Evolutionary conservation across 2,113 vertebrate species (phyloP).

Genomic region (Acanthochromis polyacanthus): DNA sequence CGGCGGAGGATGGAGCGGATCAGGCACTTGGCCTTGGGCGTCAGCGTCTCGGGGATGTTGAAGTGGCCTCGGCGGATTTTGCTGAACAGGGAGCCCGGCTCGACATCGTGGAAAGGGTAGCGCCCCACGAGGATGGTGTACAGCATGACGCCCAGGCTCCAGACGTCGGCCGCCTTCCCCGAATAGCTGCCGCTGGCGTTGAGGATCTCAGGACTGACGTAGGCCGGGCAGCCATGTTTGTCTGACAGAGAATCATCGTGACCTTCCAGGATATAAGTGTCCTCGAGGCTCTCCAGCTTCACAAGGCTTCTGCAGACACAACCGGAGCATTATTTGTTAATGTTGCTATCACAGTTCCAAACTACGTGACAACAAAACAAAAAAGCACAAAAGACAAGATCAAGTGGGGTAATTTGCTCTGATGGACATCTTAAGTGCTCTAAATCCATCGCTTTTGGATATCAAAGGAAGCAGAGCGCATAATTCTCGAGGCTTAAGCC

Average conservation of each 20-base stretch:
- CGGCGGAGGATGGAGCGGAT: conserved; percentile 97
- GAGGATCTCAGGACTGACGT: conserved; percentile 99
- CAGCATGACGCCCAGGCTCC: conserved; percentile 99
- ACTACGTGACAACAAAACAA: conserved; percentile 8
- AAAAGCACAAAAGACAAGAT: conserved; percentile 19
- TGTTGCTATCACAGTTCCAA: not conserved
- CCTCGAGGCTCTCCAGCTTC: conserved; percentile 98
- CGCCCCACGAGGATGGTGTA: conserved; percentile 99
- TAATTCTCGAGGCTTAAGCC: conserved; percentile 56
- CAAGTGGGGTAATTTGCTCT: conserved; percentile 47
- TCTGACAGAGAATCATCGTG: conserved; percentile 96
- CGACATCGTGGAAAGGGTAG: conserved; percentile 98
- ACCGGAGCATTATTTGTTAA: not conserved
- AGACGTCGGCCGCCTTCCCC: conserved; percentile 97
- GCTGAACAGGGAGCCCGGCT: conserved; percentile 97
- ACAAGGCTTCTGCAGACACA: conserved; percentile 88
- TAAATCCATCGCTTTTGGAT: conserved; percentile 46
- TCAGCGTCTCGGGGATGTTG: conserved; percentile 97
- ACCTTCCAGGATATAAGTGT: conserved; percentile 94
- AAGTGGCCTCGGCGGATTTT: conserved; percentile 99
- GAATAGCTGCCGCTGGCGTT: conserved; percentile 99
- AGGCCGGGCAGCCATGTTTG: conserved; percentile 98
- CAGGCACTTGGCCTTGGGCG: conserved; percentile 98
- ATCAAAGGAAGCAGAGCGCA: conserved; percentile 56
- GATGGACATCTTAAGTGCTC: conserved; percentile 51